A percentile compares a stretch with the other conserved stretches of the same genome.
Evolutionary conservation across 2,797 vertebrate species (phyloP).

Genomic region (Poeciliopsis gracilis): DNA sequence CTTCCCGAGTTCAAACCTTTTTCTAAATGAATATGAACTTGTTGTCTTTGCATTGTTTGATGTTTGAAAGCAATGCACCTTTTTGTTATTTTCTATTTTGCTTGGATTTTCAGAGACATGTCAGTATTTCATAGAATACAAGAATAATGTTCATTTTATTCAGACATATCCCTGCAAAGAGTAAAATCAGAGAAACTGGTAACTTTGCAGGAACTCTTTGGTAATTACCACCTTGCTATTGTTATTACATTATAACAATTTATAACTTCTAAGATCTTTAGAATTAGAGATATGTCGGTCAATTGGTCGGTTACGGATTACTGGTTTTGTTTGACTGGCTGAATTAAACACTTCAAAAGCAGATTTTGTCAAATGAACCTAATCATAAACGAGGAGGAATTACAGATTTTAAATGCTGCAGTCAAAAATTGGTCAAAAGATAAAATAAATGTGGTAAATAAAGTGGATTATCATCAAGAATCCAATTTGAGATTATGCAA

Average conservation of each 20-base stretch:
- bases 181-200: no score
- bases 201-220: neutral
- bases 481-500: constrained; percentile 35
- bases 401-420: neutral
- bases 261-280: neutral
- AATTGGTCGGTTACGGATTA: neutral
- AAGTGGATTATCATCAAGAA: neutral
- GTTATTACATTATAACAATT: neutral
- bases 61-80: no score
- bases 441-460: neutral
- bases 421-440: neutral
- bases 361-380: no score
- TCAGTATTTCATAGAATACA: no score
- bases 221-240: neutral
- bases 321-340: neutral
- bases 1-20: no score
- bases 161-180: no score
- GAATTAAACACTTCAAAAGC: neutral
- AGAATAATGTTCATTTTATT: no score
- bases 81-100: no score
- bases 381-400: neutral
- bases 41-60: no score
- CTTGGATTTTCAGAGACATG: no score
- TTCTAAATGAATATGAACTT: no score
- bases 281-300: neutral